phyloP scores from a whole-genome alignment of 2,113 vertebrate species.

The Syrmaticus mikado region DNA sequence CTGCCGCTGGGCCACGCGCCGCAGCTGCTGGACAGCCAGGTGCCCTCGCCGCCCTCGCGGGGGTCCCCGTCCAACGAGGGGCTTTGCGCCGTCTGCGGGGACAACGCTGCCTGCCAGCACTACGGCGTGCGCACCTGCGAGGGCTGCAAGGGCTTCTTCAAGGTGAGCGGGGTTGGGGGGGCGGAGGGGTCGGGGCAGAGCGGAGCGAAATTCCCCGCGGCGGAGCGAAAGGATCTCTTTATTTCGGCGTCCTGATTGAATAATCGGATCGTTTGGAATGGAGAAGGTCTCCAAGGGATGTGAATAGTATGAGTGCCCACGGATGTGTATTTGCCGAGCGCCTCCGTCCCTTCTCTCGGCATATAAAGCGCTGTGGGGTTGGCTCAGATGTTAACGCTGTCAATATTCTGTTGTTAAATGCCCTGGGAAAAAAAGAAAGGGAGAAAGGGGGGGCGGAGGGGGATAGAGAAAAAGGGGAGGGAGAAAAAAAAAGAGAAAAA shows the following conservation, averaged over 20 bases:
- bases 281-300: slow-evolving; percentile 85
- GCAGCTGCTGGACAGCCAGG: slow-evolving; percentile 94
- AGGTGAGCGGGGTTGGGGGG: slow-evolving; percentile 82
- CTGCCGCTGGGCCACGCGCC: slow-evolving; percentile 94
- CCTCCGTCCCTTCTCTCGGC: slow-evolving; percentile 83
- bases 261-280: slow-evolving; percentile 87
- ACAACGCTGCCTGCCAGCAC: slow-evolving; percentile 98
- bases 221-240: slow-evolving; percentile 88
- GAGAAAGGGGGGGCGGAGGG: neutral
- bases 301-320: slow-evolving; percentile 95
- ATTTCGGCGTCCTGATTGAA: slow-evolving; percentile 88
- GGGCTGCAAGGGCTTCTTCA: slow-evolving; percentile 99
- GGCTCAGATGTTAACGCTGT: slow-evolving; percentile 79
- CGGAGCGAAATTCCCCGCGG: slow-evolving; percentile 70
- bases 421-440: slow-evolving; percentile 51
- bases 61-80: slow-evolving; percentile 98
- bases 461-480: too few species aligned
- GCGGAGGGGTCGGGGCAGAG: slow-evolving; percentile 30
- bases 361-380: slow-evolving; percentile 83
- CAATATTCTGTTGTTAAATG: slow-evolving; percentile 78
- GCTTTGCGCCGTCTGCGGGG: slow-evolving; percentile 96
- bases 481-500: too few species aligned
- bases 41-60: slow-evolving; percentile 93
- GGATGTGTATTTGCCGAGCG: slow-evolving; percentile 92
- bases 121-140: slow-evolving; percentile 98